phyloP scores from a whole-genome alignment of 2,797 vertebrate species.

The Hypotaenidia okinawae region DNA sequence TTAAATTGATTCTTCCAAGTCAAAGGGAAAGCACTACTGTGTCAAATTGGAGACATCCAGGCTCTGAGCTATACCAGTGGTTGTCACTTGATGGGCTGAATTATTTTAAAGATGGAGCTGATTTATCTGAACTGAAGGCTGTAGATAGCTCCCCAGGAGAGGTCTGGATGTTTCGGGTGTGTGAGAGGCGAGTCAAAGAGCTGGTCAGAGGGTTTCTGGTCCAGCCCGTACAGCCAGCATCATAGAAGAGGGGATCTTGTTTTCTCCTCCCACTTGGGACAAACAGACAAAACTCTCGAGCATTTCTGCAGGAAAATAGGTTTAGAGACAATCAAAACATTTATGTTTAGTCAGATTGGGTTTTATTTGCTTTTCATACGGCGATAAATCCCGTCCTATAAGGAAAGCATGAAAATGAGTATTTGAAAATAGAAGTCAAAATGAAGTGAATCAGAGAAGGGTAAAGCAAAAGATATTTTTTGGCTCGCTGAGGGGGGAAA shows the following conservation, averaged over 20 bases:
- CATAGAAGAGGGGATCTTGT: fast-evolving
- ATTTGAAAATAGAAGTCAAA: constrained; percentile 22
- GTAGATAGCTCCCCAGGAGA: neutral
- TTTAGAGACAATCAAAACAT: neutral
- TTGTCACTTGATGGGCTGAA: constrained; percentile 25
- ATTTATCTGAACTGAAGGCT: constrained; percentile 53
- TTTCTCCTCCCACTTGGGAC: neutral
- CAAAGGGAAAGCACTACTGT: neutral
- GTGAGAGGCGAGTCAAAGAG: neutral
- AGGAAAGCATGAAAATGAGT: constrained; percentile 13
- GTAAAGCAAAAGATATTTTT: neutral
- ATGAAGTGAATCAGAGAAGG: neutral
- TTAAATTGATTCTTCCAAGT: constrained; percentile 23
- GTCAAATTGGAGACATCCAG: constrained; percentile 22
- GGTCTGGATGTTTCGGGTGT: neutral
- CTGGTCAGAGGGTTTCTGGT: neutral
- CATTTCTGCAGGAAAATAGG: neutral
- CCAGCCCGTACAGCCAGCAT: neutral
- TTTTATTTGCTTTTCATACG: constrained; percentile 22
- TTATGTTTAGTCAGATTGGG: neutral
- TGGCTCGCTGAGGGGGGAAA: neutral
- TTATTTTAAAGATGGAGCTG: constrained; percentile 30
- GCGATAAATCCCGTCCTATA: constrained; percentile 25
- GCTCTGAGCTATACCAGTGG: constrained; percentile 5
- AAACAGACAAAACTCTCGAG: neutral